Evolutionary conservation across 2,113 vertebrate species (phyloP).

Genomic region (Sinocyclocheilus anophthalmus): DNA sequence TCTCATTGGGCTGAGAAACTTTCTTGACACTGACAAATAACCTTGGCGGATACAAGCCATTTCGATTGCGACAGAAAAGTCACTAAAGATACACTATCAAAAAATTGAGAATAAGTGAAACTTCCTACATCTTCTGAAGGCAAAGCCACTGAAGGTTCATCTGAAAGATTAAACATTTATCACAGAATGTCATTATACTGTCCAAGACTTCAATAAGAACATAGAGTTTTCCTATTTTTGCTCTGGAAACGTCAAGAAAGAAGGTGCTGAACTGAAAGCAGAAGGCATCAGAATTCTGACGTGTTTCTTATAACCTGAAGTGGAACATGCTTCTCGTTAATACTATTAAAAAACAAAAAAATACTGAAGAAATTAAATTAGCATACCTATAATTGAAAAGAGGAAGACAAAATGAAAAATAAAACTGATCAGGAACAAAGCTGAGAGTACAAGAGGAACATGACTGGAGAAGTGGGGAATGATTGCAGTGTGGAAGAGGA

Average conservation of each 20-base stretch:
- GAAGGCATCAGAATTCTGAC: neutral
- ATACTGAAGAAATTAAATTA: neutral
- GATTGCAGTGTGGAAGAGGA: neutral
- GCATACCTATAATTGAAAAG: neutral
- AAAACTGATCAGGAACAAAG: conserved; percentile 23
- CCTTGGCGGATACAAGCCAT: neutral
- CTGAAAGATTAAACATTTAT: neutral
- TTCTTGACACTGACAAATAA: neutral
- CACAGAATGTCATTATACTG: neutral
- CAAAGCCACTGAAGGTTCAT: neutral
- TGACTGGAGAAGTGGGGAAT: neutral
- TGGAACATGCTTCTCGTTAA: neutral
- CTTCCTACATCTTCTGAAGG: neutral
- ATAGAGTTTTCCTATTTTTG: neutral
- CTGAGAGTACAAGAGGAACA: neutral
- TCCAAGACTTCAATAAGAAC: neutral
- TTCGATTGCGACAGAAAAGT: neutral
- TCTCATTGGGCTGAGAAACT: neutral
- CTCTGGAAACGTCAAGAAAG: neutral
- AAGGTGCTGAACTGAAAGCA: conserved; percentile 2
- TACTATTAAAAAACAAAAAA: neutral
- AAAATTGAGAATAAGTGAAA: neutral
- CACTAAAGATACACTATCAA: neutral
- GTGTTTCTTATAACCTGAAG: neutral
- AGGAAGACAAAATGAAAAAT: neutral